phyloP scores from a whole-genome alignment of 2,113 vertebrate species.

The Epinephelus lanceolatus region DNA sequence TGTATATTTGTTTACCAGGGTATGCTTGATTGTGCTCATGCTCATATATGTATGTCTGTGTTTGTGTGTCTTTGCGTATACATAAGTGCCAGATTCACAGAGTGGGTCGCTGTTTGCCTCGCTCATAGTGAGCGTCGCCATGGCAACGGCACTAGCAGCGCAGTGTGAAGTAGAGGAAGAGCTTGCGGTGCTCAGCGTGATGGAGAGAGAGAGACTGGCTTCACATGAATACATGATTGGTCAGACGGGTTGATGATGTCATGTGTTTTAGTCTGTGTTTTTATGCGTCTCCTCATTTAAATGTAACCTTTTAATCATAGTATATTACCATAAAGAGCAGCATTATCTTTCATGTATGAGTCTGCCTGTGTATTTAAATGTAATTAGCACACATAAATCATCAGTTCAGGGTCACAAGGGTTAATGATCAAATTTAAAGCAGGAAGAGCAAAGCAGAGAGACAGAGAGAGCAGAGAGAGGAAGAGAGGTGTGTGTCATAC shows the following conservation, averaged over 20 bases:
- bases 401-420: conserved; percentile 51
- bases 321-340: not conserved
- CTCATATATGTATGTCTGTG: conserved; percentile 8
- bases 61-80: conserved; percentile 17
- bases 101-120: conserved; percentile 80
- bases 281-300: not conserved
- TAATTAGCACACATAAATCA: not conserved
- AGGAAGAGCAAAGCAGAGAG: conserved; percentile 50
- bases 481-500: conserved; percentile 64
- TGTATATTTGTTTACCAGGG: not conserved
- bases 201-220: conserved; percentile 27
- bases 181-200: conserved; percentile 61
- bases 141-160: conserved; percentile 82
- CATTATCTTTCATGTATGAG: not conserved
- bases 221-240: conserved; percentile 30
- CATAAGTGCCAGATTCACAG: conserved; percentile 75
- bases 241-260: conserved; percentile 52
- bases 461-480: conserved; percentile 18
- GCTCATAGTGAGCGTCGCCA: conserved; percentile 78
- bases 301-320: not conserved
- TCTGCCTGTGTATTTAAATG: conserved; percentile 1
- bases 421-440: conserved; percentile 69
- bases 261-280: conserved; percentile 14
- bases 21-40: not conserved
- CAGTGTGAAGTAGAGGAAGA: conserved; percentile 83